phyloP scores from a whole-genome alignment of 2,113 vertebrate species.

The Pelmatolapia mariae region DNA sequence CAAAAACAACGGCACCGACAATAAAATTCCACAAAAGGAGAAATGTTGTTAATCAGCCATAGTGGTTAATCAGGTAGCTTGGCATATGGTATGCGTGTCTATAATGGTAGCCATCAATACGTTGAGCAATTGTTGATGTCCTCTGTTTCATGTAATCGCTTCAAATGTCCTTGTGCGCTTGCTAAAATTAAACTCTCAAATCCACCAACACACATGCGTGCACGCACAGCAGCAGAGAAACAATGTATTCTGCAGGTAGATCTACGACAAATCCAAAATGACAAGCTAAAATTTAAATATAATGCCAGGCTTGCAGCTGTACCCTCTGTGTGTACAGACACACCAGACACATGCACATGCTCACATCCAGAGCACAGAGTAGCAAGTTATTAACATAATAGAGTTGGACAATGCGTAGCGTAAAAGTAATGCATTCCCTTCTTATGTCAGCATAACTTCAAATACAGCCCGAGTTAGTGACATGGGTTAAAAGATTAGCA shows the following conservation, averaged over 20 bases:
- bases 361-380: background rate
- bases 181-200: background rate
- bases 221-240: background rate
- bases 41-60: background rate
- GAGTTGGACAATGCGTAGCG: conserved; percentile 26
- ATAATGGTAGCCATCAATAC: conserved; percentile 28
- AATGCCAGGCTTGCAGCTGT: background rate
- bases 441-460: conserved; percentile 41
- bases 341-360: background rate
- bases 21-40: background rate
- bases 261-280: conserved; percentile 33
- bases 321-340: background rate
- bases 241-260: conserved; percentile 21
- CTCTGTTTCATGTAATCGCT: conserved; percentile 21
- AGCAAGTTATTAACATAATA: conserved; percentile 48
- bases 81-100: conserved; percentile 18
- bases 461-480: background rate
- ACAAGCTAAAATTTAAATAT: conserved; percentile 46
- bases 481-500: conserved; percentile 1
- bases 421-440: conserved; percentile 28
- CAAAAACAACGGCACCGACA: background rate
- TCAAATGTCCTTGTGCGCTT: conserved; percentile 31
- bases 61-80: conserved; percentile 9
- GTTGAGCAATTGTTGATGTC: conserved; percentile 17
- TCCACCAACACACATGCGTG: background rate